Evolutionary conservation across 2,113 vertebrate species (phyloP), one percentile per base, ranked within the genome.

Genomic region (Periophthalmodon schlosseri): DNA sequence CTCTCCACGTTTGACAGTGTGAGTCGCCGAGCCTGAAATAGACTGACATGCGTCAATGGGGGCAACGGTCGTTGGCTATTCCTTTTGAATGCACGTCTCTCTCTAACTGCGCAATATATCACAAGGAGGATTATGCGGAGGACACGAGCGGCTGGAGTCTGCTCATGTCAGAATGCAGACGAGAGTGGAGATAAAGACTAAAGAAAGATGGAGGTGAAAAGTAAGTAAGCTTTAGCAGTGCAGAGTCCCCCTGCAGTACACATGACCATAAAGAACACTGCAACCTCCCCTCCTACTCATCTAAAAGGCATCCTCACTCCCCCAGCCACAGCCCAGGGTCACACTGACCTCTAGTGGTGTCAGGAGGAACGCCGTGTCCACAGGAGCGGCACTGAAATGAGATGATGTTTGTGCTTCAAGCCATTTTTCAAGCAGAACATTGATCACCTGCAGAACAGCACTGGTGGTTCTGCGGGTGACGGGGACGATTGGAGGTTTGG

Each of bases 341-440:
- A 90, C 86, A 90, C 87, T 88, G 87, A 85, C 87, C 84, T 90
- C 92, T 93, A 84, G 92, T 92, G 93, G 87, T 18, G 60, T 54
- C 63, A 11, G 20, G 16, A 15, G 18, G 73, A 83, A 76, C 73
- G 68, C 33, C 24, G 20, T 10, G 14, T 20, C 33, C 47, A 16
- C 15, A 36, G 39, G 49, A 73, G 16, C 24, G 46, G 47, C 10
- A 24, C 34, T 23, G 2, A 23, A 79, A 79, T 54, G 68, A 75
- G 65, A 57, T 60, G 79, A 46, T 20, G 84, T 88, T 84, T 85
- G 74, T 79, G 76, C 83, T 75, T 71, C 13, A 39, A 66, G 83
- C 87, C 80, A 84, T 84, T 84, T 36, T 74, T 54, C 52, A 28
- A 75, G 65, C 58, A 57, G 75, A 78, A 84, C 70, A 91, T 86